These are phyloP conservation scores for Oreochromis mossambicus DNA, from an alignment of 2,797 vertebrate genomes.

Conservation along the genomic window DNA sequence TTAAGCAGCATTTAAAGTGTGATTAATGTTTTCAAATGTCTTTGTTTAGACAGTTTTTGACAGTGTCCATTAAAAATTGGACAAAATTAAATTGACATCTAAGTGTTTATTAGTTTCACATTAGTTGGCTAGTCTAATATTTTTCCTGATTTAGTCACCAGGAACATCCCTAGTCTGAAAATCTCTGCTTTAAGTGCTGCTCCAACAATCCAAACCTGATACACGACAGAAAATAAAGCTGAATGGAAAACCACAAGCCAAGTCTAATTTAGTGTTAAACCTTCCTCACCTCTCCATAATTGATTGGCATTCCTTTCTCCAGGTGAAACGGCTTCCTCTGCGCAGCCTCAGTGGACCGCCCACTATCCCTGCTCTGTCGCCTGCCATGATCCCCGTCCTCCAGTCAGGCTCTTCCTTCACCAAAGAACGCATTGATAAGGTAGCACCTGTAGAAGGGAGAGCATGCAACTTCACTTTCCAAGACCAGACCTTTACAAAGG, in stretches of 20 bases:
- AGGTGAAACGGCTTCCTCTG: slow-evolving; percentile 82
- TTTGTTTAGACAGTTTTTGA: neutral
- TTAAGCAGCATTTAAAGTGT: neutral
- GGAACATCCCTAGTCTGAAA: neutral
- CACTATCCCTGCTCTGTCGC: slow-evolving; percentile 62
- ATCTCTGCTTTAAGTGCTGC: neutral
- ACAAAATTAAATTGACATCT: neutral
- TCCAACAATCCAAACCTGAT: neutral
- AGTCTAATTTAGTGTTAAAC: neutral
- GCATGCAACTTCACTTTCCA: neutral
- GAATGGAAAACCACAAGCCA: neutral
- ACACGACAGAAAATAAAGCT: neutral
- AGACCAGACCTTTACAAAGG: neutral
- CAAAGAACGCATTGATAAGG: slow-evolving; percentile 80
- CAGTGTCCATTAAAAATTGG: no score
- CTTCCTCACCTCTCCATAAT: slow-evolving; percentile 82
- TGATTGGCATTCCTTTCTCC: slow-evolving; percentile 85
- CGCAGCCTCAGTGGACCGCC: slow-evolving; percentile 78
- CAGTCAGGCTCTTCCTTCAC: slow-evolving; percentile 84
- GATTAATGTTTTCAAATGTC: neutral
- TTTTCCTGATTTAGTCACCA: neutral
- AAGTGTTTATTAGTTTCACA: neutral
- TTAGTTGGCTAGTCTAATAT: neutral
- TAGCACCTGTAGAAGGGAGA: slow-evolving; percentile 65
- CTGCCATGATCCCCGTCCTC: slow-evolving; percentile 74